A percentile compares a stretch with the other conserved stretches of the same genome.
These are phyloP conservation scores for Drosophila mercatorum DNA, from an alignment of 2,888 invertebrate genomes.

Conservation along the genomic window DNA sequence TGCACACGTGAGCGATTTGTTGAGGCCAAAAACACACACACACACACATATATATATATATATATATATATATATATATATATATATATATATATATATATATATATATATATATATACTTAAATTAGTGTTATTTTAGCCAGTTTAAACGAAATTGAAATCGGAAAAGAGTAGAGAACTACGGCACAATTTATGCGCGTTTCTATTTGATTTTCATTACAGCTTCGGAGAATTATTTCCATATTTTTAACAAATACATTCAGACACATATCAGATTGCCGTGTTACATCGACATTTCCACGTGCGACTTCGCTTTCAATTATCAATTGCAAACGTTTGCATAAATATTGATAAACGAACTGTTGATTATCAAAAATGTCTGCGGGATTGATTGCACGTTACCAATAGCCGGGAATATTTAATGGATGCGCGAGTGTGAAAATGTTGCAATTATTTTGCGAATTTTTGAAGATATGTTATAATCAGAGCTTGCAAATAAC, in stretches of 20 bases:
- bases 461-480: neutral
- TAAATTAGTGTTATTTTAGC: neutral
- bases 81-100: too few relatives aligned
- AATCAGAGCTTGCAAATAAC: too few relatives aligned
- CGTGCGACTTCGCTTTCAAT: slow-evolving; percentile 20
- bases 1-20: slow-evolving; percentile 47
- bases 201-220: slow-evolving; percentile 31
- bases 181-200: slow-evolving; percentile 15
- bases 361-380: slow-evolving; percentile 19
- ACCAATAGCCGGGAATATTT: neutral
- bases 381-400: neutral
- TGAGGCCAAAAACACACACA: neutral
- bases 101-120: neutral
- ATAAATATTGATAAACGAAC: slow-evolving; percentile 21
- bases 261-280: neutral
- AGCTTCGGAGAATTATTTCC: slow-evolving; percentile 10
- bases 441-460: neutral
- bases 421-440: neutral
- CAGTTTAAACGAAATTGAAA: slow-evolving; percentile 16
- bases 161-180: slow-evolving; percentile 7
- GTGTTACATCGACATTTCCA: neutral
- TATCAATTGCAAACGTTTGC: slow-evolving; percentile 37
- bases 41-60: neutral
- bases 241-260: neutral
- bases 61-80: neutral